These are phyloP conservation scores for Salticus scenicus DNA, from an alignment of 2,888 invertebrate genomes.

Conservation along the genomic window DNA sequence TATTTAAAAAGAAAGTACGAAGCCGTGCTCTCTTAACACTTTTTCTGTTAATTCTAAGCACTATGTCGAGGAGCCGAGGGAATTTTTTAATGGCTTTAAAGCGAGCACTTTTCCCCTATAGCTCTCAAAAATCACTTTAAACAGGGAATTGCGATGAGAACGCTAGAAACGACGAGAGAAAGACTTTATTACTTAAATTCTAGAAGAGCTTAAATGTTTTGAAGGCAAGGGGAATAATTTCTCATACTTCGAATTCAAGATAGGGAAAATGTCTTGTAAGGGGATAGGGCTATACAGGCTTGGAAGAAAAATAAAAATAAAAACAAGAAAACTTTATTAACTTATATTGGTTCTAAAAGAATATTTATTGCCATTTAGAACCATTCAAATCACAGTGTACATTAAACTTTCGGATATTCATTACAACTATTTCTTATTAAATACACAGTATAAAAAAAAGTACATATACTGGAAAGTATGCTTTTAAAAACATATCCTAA, in stretches of 20 bases:
- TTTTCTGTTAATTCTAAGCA: neutral
- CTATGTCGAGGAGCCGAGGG: neutral
- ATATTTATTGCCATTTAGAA: too few relatives aligned
- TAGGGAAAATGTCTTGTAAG: neutral
- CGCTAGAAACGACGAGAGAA: constrained; percentile 20
- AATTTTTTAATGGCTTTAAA: constrained; percentile 3
- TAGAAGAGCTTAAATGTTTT: neutral
- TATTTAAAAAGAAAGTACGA: neutral
- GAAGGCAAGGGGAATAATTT: neutral
- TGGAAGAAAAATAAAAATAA: too few relatives aligned
- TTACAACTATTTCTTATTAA: too few relatives aligned
- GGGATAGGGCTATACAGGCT: too few relatives aligned
- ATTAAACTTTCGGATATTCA: too few relatives aligned
- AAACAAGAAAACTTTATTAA: too few relatives aligned
- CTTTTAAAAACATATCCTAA: too few relatives aligned
- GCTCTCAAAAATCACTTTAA: constrained; percentile 28
- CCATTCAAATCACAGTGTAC: too few relatives aligned
- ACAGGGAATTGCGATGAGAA: neutral
- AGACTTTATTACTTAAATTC: constrained; percentile 16
- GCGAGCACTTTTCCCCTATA: constrained; percentile 7
- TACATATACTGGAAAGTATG: too few relatives aligned
- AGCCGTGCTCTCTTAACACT: neutral
- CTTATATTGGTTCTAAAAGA: too few relatives aligned
- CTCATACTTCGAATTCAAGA: neutral
- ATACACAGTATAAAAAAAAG: too few relatives aligned